phyloP scores from a whole-genome alignment of 2,797 vertebrate species.

The Decapterus maruadsi region DNA sequence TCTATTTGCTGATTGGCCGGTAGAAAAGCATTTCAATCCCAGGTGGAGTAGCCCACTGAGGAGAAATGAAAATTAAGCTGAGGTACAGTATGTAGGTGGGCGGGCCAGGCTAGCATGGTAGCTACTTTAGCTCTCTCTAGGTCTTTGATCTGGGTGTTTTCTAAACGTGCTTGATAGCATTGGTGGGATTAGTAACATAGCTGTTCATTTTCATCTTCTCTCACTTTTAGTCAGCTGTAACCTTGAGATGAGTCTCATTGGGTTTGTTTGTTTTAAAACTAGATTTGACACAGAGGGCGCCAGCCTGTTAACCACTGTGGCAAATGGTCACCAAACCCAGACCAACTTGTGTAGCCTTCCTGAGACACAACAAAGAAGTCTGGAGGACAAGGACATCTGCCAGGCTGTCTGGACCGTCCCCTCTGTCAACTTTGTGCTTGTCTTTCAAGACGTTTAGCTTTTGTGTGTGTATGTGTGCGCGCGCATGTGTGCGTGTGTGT shows the following conservation, averaged over 20 bases:
- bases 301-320: not conserved
- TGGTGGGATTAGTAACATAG: not conserved
- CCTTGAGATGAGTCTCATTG: not conserved
- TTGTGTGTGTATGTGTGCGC: too few species aligned
- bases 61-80: too few species aligned
- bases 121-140: not conserved
- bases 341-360: not conserved
- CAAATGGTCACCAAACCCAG: not conserved
- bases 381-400: slow-evolving; percentile 25
- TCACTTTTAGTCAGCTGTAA: not conserved
- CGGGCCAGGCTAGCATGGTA: not conserved
- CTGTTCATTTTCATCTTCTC: not conserved
- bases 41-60: too few species aligned
- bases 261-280: not conserved
- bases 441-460: slow-evolving; percentile 4
- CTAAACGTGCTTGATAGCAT: slow-evolving; percentile 8
- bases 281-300: not conserved
- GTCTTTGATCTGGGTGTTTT: not conserved
- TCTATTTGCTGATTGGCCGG: too few species aligned
- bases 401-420: slow-evolving; percentile 8
- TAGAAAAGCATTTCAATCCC: too few species aligned
- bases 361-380: not conserved
- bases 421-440: slow-evolving; percentile 22
- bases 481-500: slow-evolving; percentile 15
- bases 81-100: too few species aligned